Evolutionary conservation across 1,140 invertebrate species (phyloP), one percentile per base, ranked within the genome.

Genomic region (Diachasmimorpha longicaudata): DNA sequence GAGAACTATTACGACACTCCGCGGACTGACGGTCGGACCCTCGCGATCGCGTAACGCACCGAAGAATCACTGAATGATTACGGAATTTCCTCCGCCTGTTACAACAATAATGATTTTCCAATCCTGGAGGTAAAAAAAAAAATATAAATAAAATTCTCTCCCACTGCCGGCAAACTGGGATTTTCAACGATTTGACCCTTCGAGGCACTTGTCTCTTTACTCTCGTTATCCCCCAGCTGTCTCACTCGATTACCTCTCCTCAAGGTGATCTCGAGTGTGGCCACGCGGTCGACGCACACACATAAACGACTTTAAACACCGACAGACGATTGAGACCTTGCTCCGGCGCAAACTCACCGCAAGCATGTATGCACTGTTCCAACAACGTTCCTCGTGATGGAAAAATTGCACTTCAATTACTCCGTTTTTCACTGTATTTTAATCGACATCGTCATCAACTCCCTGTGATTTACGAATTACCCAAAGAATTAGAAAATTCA

Each of bases 31-130:
- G 9, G 58, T 11, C 52, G 48, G 66, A 25, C 39, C 74, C 74
- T 75, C 68, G 48, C 68, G 48, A 75, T 75, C 74, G 74, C 68
- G 74, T 76, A 76, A 76, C 31, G 31, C 6, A 31, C 48, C 48
- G 25, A 70, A 58, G 67, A 75, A 70, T 75, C 67, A 69, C 72
- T 42, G 31, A 10, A 72, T n/a, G 46, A 75, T 75, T 75, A 68
- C 67, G 67, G 67, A 75, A 75, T 75, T 70, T 75, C 67, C 74
- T 75, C 37, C 58, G 19, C 31, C 31, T 31, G 31, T 31, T 31
- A 31, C 31, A 31, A 2, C 48, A 55, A 55, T 16, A 6, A 31
- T 16, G 9, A 19, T 19, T 55, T 55, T 55, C 19, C 48, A 11
- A 10, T 13, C 1, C 39, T 42, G 31, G 2, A 31, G 31, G 31